Evolutionary conservation across 2,888 invertebrate genomes (phyloP).

Genomic region (Agrenia bidenticulata): DNA sequence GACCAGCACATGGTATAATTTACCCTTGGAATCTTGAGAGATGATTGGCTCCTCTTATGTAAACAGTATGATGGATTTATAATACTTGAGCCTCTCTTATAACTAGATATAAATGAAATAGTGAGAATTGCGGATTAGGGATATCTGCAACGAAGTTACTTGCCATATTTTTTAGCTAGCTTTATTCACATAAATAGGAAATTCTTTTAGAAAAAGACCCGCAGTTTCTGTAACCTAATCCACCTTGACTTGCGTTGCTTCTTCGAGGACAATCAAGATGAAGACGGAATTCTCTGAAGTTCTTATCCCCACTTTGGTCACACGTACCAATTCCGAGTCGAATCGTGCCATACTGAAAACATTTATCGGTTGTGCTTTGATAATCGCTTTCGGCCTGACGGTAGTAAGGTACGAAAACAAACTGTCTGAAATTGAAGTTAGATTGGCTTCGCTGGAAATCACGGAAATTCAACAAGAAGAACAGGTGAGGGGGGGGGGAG

Average conservation of each 20-base stretch:
- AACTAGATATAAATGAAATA: too few relatives aligned
- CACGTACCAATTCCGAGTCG: background rate
- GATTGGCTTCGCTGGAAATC: background rate
- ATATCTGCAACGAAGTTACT: background rate
- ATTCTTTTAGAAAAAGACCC: background rate
- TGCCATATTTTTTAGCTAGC: background rate
- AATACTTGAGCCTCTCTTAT: too few relatives aligned
- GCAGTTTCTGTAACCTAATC: background rate
- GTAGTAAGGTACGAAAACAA: slow-evolving; percentile 10
- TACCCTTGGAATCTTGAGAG: too few relatives aligned
- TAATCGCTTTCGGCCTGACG: background rate
- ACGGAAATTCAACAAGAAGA: background rate
- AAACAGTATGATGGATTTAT: too few relatives aligned
- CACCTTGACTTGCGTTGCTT: background rate
- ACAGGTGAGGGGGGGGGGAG: too few relatives aligned
- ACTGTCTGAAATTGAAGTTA: background rate
- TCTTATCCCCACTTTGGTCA: background rate
- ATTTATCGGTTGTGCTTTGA: background rate
- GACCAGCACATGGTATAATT: too few relatives aligned
- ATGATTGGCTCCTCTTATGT: too few relatives aligned
- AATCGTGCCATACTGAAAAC: background rate
- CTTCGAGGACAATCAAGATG: background rate
- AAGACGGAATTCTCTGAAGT: background rate
- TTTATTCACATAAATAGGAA: background rate
- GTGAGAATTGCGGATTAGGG: too few relatives aligned